Evolutionary conservation across 2,888 invertebrate species (phyloP), one percentile per base, ranked within the genome.

Genomic region (Anoncus sp.): DNA sequence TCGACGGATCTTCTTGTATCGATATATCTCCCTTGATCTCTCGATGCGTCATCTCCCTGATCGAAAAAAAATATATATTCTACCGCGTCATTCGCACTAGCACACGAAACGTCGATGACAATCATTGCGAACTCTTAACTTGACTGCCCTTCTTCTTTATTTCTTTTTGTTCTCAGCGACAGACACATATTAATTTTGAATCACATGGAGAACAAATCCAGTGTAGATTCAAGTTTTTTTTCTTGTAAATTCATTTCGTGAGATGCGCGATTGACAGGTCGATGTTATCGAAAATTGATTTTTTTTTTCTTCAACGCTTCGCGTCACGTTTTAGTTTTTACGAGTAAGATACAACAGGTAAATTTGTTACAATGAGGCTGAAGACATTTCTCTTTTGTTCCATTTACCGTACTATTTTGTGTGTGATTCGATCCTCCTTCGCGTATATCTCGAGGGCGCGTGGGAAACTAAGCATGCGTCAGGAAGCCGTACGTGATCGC

Each of bases 391-490:
- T 67, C 22, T 67, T 45, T 60, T 49, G 40, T 67, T 69, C 62
- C 66, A 62, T 71, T 75, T 65, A 38, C 49, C 40, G 31, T 60
- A 16, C 60, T 38, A 62, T 62, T 57, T 62, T 31, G 16, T 53
- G 38, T 22, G 40, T 27, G 59, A 78, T 66, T 66, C 45, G 40
- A 31, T 31, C 31, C 49, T 73, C 18, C 35, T 55, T 73, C 47
- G 53, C 53, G 59, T 69, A 65, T 73, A 65, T 73, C 69, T 59
- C 73, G 71, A 72, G 83, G 76, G 80, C 82, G 83, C 85, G 83
- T 85, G 86, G 84, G 85, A 87, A 86, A 86, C 83, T 84, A 83
- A 85, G 83, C 82, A 82, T 83, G 84, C 84, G 84, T 81, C 81
- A 81, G 84, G 82, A 84, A 84, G 81, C 70, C 77, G 83, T 86